Evolutionary conservation across 1,140 invertebrate species (phyloP), one percentile per base, ranked within the genome.

Genomic region (Caenorhabditis inopinata): DNA sequence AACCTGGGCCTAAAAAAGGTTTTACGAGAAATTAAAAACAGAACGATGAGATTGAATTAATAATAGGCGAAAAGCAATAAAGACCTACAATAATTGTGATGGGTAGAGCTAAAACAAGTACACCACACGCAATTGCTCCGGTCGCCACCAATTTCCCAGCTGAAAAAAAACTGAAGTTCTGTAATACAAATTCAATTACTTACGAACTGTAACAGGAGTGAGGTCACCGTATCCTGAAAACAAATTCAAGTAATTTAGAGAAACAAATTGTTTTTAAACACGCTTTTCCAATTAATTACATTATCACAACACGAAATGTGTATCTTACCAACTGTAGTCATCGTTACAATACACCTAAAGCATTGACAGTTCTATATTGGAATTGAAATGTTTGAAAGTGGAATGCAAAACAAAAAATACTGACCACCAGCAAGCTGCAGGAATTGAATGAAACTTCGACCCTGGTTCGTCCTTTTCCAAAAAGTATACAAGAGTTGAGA

Each of bases 371-470:
- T 62, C 29, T 27, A 1, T 6, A 35, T 49, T 51, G n/a, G 51
- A 49, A 76, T n/a, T n/a, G n/a, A n/a, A n/a, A n/a, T n/a, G n/a
- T n/a, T n/a, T n/a, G 16, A 51, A 21, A 18, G 11, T 16, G 21
- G 23, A 27, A 9, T 21, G 0, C 12, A 12, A 29, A 58, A 58
- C 6, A 18, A 5, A 48, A 21, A 75, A 16, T 73, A 12, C 51
- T 29, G 32, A 83, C 82, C 82, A 89, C 88, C 88, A 89, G 76
- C 86, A 89, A 21, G 88, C 85, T 5, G 82, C 88, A 25, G 88
- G 88, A 58, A 89, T 89, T 23, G 85, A 86, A 51, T 76, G 53
- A 83, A 88, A 89, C 9, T 83, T 47, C 1, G 84, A 81, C 1
- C 73, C 82, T 7, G 85, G 82, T 35, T 85, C 86, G 74, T 89